phyloP scores from a whole-genome alignment of 2,888 invertebrate species.

The Gasteruption jaculator region DNA sequence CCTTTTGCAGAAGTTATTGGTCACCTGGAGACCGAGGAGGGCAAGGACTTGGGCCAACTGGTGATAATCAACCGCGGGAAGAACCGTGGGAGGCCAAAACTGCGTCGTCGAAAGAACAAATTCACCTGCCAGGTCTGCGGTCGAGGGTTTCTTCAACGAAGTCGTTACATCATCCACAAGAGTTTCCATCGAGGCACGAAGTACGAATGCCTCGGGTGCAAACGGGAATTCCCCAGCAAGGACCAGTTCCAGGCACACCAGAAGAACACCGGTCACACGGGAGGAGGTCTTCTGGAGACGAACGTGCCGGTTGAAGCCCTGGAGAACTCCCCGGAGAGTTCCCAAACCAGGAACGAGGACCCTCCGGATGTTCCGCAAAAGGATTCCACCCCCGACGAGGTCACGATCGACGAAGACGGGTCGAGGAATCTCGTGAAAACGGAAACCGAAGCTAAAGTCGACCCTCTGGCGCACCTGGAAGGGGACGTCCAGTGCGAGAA shows the following conservation, averaged over 20 bases:
- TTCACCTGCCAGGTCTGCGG: slow-evolving; percentile 56
- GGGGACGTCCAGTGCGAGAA: slow-evolving; percentile 57
- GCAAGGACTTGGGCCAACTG: slow-evolving; percentile 60
- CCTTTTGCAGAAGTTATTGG: slow-evolving; percentile 59
- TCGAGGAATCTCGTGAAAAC: slow-evolving; percentile 2
- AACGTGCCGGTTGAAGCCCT: no score
- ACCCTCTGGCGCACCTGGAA: no score
- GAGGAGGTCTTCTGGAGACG: slow-evolving; percentile 53
- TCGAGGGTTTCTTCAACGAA: slow-evolving; percentile 54
- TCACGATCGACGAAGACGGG: no score
- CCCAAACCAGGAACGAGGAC: no score
- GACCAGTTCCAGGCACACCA: slow-evolving; percentile 59
- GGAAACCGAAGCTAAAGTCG: slow-evolving; percentile 14
- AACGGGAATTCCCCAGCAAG: slow-evolving; percentile 53
- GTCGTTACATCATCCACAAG: slow-evolving; percentile 51
- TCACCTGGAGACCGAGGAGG: slow-evolving; percentile 61
- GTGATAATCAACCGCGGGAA: slow-evolving; percentile 59
- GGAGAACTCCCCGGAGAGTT: no score
- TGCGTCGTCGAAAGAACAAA: slow-evolving; percentile 48
- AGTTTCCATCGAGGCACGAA: slow-evolving; percentile 59
- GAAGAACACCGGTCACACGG: slow-evolving; percentile 54
- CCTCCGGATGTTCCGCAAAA: no score
- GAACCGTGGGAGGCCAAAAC: slow-evolving; percentile 57
- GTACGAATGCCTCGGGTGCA: slow-evolving; percentile 60
- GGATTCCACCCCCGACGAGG: no score